These are phyloP conservation scores for Psittacus erithacus DNA, from an alignment of 2,113 vertebrate species.

Conservation along the genomic window DNA sequence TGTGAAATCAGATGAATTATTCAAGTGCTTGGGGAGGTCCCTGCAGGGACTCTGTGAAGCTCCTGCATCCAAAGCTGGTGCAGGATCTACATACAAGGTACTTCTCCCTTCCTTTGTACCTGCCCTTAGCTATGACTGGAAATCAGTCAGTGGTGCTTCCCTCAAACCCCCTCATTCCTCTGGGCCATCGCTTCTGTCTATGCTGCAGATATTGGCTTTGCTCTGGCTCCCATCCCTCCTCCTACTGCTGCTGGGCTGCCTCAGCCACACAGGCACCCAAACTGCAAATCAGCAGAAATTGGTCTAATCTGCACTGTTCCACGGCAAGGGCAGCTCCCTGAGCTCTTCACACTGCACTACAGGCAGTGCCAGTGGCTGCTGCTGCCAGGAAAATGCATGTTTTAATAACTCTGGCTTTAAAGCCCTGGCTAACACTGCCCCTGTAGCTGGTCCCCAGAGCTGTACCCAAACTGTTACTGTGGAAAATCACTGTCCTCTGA, in stretches of 20 bases:
- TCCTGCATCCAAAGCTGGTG: background rate
- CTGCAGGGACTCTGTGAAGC: background rate
- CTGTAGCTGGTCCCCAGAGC: background rate
- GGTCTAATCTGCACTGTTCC: fast-evolving
- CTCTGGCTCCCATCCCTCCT: background rate
- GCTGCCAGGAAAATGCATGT: background rate
- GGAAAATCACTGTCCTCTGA: background rate
- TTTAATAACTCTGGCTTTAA: background rate
- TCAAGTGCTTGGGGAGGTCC: background rate
- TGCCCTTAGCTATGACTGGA: background rate
- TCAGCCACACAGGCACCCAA: fast-evolving
- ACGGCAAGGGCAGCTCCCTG: background rate
- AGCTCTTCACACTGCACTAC: background rate
- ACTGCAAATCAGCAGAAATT: background rate
- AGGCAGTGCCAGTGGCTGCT: background rate
- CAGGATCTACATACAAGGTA: background rate
- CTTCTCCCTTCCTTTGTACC: background rate
- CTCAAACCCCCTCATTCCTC: background rate
- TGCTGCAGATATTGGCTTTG: background rate
- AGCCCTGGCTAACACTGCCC: background rate
- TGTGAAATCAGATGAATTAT: background rate
- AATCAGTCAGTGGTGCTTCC: background rate
- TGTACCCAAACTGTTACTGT: background rate
- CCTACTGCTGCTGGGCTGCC: background rate
- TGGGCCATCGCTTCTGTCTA: fast-evolving